Percentiles rank a stretch among this genome's conserved stretches.
These are phyloP conservation scores for Drosophila ezoana DNA, from an alignment of 2,888 invertebrate species.

Conservation along the genomic window DNA sequence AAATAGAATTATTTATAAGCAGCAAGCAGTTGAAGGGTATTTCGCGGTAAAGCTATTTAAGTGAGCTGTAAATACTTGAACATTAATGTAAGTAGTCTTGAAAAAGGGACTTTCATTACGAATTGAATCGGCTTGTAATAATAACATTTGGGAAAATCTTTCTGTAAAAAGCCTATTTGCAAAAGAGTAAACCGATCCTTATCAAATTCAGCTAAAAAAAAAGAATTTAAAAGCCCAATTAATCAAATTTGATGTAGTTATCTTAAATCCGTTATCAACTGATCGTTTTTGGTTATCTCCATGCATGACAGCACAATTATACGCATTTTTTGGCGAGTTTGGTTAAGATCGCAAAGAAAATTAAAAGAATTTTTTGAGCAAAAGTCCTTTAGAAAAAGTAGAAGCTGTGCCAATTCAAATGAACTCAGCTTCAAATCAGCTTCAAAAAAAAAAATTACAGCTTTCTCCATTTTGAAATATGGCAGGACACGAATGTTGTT, in stretches of 20 bases:
- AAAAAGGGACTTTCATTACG: background rate
- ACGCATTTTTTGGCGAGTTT: no score
- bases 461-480: background rate
- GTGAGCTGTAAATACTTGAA: background rate
- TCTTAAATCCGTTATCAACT: background rate
- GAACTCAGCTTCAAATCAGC: no score
- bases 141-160: background rate
- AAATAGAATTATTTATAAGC: conserved; percentile 5
- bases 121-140: background rate
- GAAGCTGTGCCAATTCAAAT: no score
- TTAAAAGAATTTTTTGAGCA: background rate
- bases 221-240: background rate
- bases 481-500: conserved; percentile 1
- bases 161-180: background rate
- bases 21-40: conserved; percentile 32
- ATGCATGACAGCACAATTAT: background rate
- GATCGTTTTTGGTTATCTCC: background rate
- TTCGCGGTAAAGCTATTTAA: conserved; percentile 25
- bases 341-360: no score
- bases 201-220: background rate
- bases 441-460: background rate
- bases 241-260: background rate
- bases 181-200: conserved; percentile 3
- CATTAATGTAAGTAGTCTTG: background rate
- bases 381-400: no score